These are phyloP conservation scores for Orientallactaga sibirica DNA, from an alignment of 2,797 vertebrate species.

Conservation along the genomic window DNA sequence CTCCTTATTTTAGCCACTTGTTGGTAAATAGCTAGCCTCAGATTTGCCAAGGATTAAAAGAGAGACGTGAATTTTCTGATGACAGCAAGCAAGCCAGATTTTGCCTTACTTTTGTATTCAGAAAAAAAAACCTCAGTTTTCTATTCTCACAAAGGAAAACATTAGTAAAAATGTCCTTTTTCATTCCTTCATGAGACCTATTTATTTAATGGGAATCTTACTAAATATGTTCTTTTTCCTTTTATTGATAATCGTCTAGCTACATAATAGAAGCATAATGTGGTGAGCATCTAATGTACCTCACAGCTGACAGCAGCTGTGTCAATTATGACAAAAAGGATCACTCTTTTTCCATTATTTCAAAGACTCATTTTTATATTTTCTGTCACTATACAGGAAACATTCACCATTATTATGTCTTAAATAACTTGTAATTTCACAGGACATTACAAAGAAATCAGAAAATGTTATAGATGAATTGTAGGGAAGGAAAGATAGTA, in stretches of 20 bases:
- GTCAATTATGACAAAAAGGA: slow-evolving; percentile 61
- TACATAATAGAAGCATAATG: slow-evolving; percentile 60
- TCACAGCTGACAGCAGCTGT: slow-evolving; percentile 37
- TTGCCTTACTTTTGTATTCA: slow-evolving; percentile 43
- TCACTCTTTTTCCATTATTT: slow-evolving; percentile 58
- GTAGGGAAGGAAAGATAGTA: not conserved
- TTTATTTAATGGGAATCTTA: slow-evolving; percentile 76
- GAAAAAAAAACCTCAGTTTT: slow-evolving; percentile 53
- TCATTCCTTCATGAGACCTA: slow-evolving; percentile 54
- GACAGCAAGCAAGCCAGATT: not conserved
- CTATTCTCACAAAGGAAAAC: slow-evolving; percentile 38
- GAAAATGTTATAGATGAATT: slow-evolving; percentile 33
- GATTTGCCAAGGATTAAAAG: not conserved
- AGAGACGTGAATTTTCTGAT: not conserved
- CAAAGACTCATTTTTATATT: slow-evolving; percentile 34
- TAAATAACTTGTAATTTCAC: slow-evolving; percentile 56
- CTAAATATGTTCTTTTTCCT: slow-evolving; percentile 50
- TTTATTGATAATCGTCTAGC: slow-evolving; percentile 66
- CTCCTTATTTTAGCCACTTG: not conserved
- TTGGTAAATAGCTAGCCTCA: not conserved
- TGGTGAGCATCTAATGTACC: slow-evolving; percentile 35
- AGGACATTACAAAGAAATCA: slow-evolving; percentile 31
- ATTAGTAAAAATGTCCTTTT: slow-evolving; percentile 52
- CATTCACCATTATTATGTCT: slow-evolving; percentile 49
- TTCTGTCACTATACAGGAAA: slow-evolving; percentile 46